Base-by-base conservation (phyloP, 2,113 vertebrate species). In the Poeciliopsis occidentalis region DNA sequence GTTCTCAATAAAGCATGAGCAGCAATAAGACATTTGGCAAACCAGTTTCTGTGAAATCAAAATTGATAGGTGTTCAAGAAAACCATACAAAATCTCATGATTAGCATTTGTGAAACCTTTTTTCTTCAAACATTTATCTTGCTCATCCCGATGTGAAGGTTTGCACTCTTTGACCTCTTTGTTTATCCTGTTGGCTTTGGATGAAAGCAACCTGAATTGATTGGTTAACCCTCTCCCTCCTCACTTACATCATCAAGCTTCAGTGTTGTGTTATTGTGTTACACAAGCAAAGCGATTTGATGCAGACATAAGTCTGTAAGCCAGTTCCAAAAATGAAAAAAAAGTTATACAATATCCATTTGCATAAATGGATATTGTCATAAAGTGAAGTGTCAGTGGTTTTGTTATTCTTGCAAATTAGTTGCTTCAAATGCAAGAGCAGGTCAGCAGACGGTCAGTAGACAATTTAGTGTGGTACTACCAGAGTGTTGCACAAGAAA, bases 251-350 rank as follows among this genome's bases (percentile, higher is more conserved):
- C 62, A 69, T 11, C 54, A 76, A 68, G 61, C 73, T 73, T 71
- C 51, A 69, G 47, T 51, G 82, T 86, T 89, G 83, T 87, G 79
- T 87, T 86, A 87, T 76, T 87, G 57, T 79, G 79, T 90, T 87
- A 88, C 77, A 87, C 85, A 90, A 88, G 83, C 60, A 1, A 73
- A 51, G 60, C 63, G 61, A 71, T 76, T 68, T 82, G 65, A 75
- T 85, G 80, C 71, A 70, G 70, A 71, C 72, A 44, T 85, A 71
- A 70, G 72, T 81, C 70, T 73, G 67, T 75, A 65, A 85, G 80
- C 77, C 61, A 44, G 63, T 64, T 75, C 67, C 47, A 61, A 81
- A 79, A 70, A 41, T 2, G 12, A 34, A 37, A 69, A 64, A 77
- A 81, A 63, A 61, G 81, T 88, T 84, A 81, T 64, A 85, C 73